Base-by-base conservation (phyloP, 2,888 invertebrate genomes). In the Hermaeophaga mercurialis region DNA sequence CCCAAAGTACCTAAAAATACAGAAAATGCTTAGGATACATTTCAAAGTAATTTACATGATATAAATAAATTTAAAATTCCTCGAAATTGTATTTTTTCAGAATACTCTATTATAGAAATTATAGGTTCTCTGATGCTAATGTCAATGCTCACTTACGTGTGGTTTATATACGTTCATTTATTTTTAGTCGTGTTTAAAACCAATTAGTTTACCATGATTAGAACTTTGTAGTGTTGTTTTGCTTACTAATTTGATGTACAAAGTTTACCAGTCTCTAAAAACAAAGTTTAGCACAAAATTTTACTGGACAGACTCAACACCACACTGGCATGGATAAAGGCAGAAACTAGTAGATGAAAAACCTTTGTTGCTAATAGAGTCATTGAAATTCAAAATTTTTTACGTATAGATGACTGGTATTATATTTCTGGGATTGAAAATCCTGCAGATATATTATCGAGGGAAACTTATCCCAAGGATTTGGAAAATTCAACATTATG, bases 341-440 rank as follows among this genome's bases (percentile, higher is more conserved):
- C 14, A 7, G 17, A 26, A 17, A 57, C 63, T 6, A 22, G 6
- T 8, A 22, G 33, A 5, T 67, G 61, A 63, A 59, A 60, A 12
- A 62, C 63, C 1, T 66, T 61, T 36, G 54, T 66, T 3, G 56
- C 54, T 4, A 61, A 66, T 41, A 19, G 63, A 3, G 60, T 64
- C 0, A 7, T 43, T 19, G 49, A 47, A 41, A 63, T 66, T n/a
- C 62, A 62, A 26, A 18, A 36, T 18, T 14, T 59, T 11, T 47
- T 58, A 1, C 43, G 47, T 6, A 6, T n/a, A 0, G 33, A 33
- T 26, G 24, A 58, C 6, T 64, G 63, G 65, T 38, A 8, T n/a
- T n/a, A n/a, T n/a, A n/a, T n/a, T n/a, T n/a, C n/a, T n/a, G n/a
- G n/a, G n/a, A n/a, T n/a, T n/a, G 12, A 43, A 17, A 55, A 55